phyloP scores from a whole-genome alignment of 2,797 vertebrate genomes.

The Bucorvus abyssinicus region DNA sequence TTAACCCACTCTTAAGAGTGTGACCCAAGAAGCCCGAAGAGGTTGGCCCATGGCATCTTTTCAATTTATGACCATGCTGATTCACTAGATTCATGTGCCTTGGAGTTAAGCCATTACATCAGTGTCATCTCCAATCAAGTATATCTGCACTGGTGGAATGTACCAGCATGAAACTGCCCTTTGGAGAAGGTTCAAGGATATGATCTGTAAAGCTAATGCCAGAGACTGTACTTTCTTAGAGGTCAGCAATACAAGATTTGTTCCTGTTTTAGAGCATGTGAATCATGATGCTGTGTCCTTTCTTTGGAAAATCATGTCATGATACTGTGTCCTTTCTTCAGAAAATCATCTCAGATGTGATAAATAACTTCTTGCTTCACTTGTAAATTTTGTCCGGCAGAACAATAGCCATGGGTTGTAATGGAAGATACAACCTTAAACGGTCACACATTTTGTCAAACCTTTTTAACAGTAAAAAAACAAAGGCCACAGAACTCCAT shows the following conservation, averaged over 20 bases:
- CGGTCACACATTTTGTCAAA: neutral
- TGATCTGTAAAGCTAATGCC: neutral
- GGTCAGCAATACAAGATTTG: neutral
- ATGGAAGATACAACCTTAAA: neutral
- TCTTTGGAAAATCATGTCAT: neutral
- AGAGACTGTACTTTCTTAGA: neutral
- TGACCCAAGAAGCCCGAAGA: neutral
- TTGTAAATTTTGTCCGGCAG: neutral
- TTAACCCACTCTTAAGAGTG: neutral
- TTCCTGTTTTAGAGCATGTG: neutral
- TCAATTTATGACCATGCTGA: neutral
- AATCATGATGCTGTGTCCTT: neutral
- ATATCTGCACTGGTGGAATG: neutral
- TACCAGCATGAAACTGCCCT: neutral
- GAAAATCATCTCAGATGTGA: neutral
- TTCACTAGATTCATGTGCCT: neutral
- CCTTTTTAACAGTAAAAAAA: neutral
- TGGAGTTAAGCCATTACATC: neutral
- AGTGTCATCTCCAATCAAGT: neutral
- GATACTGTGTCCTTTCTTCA: neutral
- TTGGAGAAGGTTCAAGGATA: neutral
- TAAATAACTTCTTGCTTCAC: neutral
- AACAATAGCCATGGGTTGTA: neutral
- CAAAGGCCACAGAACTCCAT: neutral
- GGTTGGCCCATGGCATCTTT: neutral